A percentile compares a stretch with the other conserved stretches of the same genome.
Conservation (phyloP, 2,888 invertebrate species). For the Xylocampa areola region DNA sequence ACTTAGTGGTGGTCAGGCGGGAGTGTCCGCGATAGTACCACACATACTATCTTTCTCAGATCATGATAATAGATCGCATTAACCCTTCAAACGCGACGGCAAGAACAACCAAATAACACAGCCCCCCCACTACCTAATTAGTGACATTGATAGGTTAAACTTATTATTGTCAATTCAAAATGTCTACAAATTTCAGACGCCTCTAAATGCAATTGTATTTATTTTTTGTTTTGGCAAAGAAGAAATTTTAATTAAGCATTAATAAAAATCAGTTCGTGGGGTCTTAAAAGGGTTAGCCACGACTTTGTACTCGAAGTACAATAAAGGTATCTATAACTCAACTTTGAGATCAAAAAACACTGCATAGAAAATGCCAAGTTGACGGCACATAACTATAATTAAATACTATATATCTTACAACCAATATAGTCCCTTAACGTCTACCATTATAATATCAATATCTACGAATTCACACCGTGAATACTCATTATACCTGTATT, state of each 20-base stretch:
- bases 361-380: slow-evolving; percentile 31
- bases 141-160: no score
- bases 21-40: no score
- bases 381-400: slow-evolving; percentile 38
- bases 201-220: no score
- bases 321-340: background rate
- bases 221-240: no score
- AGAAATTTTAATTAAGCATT: no score
- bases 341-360: slow-evolving; percentile 58
- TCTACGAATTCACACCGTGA: slow-evolving; percentile 32
- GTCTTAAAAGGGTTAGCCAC: slow-evolving; percentile 18
- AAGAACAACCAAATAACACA: background rate
- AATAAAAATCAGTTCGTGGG: no score
- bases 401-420: slow-evolving; percentile 62
- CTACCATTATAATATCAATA: slow-evolving; percentile 36
- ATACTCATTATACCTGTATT: slow-evolving; percentile 44
- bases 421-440: slow-evolving; percentile 58
- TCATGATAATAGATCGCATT: slow-evolving; percentile 14
- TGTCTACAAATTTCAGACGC: no score
- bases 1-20: no score
- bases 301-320: slow-evolving; percentile 24
- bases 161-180: no score
- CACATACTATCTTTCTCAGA: slow-evolving; percentile 14
- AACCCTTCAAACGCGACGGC: slow-evolving; percentile 12
- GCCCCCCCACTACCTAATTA: no score